Evolutionary conservation across 2,797 vertebrate species (phyloP), one percentile per base, ranked within the genome.

Genomic region (Tinamus major): DNA sequence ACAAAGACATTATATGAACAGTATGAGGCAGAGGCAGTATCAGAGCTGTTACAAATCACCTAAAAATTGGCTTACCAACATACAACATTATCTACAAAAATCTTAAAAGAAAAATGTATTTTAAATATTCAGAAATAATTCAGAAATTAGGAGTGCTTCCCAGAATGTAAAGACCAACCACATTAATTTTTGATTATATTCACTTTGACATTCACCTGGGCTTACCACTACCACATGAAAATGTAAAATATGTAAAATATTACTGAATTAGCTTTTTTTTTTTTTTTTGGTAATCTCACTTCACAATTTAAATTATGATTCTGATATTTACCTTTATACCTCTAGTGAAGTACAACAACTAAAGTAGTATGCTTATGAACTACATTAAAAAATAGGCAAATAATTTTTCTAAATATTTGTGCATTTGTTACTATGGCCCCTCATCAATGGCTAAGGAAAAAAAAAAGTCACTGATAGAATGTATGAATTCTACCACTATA

Each of bases 381-480:
- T 39, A 94, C 72, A 85, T 74, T 49, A 92, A 84, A 61, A 81
- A 91, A 84, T 4, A 94, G 24, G 0, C 62, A 92, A 93, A 85
- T 93, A 95, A 80, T 82, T 77, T 67, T 68, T 94, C 29, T 69
- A 53, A 88, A 58, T 51, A 84, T 82, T 87, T 87, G 23, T 88
- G 85, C 83, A 87, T 71, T 86, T 90, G 31, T 89, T 24, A 44
- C 41, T 77, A 82, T 53, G 70, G 85, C 12, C 92, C 70, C 51
- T 80, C 63, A 74, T 53, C 31, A 68, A 69, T 39, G 41, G 83
- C 49, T 90, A 86, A 82, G 16, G 17, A 91, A 62, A 77, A 93
- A 91, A 90, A 85, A 94, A 89, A 79, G 35, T 72, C 90, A 85
- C 89, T 95, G 94, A 95, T 80, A 94, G 87, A 93, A 94, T 84